Evolutionary conservation across 2,797 vertebrate genomes (phyloP), one percentile per base, ranked within the genome.

Genomic region (Sebastes nivosus): DNA sequence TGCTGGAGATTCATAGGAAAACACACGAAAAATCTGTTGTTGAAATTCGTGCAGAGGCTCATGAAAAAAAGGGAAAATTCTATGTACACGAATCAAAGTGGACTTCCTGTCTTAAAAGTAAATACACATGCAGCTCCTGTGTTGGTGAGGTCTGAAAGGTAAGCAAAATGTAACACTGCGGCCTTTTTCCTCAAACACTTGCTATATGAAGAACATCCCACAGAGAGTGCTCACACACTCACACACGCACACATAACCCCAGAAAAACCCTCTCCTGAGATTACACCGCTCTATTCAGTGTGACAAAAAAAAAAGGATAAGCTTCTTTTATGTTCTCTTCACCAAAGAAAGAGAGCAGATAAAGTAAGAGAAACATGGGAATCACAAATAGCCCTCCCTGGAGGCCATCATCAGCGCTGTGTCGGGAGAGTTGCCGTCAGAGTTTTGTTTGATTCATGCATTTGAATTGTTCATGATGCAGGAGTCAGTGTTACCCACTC

Each of bases 211-310:
- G 54, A 78, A 65, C 24, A 69, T 80, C 76, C 71, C 71, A 74
- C 46, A 55, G 72, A 64, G 79, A 77, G 59, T 58, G 25, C 46
- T 72, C 72, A 34, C 69, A 72, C 68, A 34, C 36, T 16, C 61
- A 75, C 8, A 72, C 42, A 54, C 52, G 50, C 59, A 73, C 50
- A 73, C 34, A 75, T 64, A 83, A 74, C 24, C 70, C 72, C 46
- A 72, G 42, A 79, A 72, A 83, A 68, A 60, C 24, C 24, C 24
- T 87, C 82, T 73, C 77, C 34, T 63, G 85, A 77, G 79, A 79
- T 69, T 82, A 76, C 66, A 78, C 32, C 4, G 6, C 57, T 84
- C 74, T 24, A 67, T 75, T 83, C 81, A 77, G 60, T 52, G 54
- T 70, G 58, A 82, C 74, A 75, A 81, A 80, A 87, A 38, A 55